Percentiles rank a stretch among this genome's conserved stretches.
phyloP scores from a whole-genome alignment of 2,888 invertebrate genomes.

The Exephanes ischioxanthus region DNA sequence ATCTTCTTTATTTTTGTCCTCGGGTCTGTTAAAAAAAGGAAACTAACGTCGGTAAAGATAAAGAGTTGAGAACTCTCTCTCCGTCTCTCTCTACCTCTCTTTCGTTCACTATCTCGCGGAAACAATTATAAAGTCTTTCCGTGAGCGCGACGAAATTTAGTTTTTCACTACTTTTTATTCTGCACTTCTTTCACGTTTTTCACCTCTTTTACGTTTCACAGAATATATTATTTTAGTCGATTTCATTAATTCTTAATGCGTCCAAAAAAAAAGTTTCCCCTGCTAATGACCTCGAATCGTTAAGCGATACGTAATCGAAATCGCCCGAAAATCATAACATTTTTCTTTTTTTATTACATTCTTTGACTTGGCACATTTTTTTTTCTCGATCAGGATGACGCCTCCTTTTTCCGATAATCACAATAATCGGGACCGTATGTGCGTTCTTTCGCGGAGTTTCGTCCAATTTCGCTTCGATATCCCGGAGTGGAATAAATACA shows the following conservation, averaged over 20 bases:
- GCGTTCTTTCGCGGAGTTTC: not conserved
- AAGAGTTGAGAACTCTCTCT: constrained; percentile 10
- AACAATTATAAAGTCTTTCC: constrained; percentile 5
- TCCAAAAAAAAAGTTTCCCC: not conserved
- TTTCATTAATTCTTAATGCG: not conserved
- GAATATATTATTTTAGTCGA: not conserved
- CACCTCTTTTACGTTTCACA: not conserved
- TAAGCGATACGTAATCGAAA: not conserved
- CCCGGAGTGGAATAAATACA: not conserved
- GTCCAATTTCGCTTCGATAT: not conserved
- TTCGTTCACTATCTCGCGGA: not conserved
- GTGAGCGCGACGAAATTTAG: not conserved
- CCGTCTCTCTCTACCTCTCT: not conserved
- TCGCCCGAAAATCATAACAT: not conserved
- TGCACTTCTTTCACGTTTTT: not conserved
- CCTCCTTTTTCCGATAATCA: not conserved
- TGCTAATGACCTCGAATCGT: not conserved
- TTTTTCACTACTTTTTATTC: not conserved
- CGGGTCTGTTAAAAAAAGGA: constrained; percentile 10
- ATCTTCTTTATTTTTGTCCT: not conserved
- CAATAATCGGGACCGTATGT: not conserved
- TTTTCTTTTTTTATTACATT: not conserved
- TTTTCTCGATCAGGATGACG: not conserved
- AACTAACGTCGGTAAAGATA: constrained; percentile 16
- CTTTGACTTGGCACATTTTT: not conserved